Evolutionary conservation across 1,140 invertebrate species (phyloP), one percentile per base, ranked within the genome.

Genomic region (Drosophila bocqueti): DNA sequence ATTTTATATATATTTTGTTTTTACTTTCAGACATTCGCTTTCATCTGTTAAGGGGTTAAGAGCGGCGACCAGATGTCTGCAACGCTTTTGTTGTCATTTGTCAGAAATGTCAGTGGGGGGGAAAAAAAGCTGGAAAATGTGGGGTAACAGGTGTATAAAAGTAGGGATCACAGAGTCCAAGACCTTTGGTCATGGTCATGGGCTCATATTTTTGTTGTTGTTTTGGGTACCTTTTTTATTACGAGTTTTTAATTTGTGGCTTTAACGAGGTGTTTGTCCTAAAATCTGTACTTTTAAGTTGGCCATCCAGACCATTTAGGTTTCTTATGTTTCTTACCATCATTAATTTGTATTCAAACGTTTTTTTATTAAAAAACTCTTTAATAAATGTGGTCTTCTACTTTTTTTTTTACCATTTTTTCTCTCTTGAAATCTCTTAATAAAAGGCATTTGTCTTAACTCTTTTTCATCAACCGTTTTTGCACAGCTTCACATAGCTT

Each of bases 31-130:
- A 36, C 63, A 63, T 83, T 83, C 63, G 81, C 81, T 83, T 83
- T 83, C 81, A 52, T 83, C 38, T 74, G 50, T 26, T 31, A 43
- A 46, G 57, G 52, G 63, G 63, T 26, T 45, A 67, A 36, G 57
- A 45, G 43, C 38, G 59, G 65, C 58, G 76, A 45, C 66, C 76
- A 79, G 59, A 71, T 58, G 66, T 82, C 78, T 81, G 72, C 45
- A 66, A 78, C 64, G 76, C 74, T 63, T 75, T 74, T 71, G 46
- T 57, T 50, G 63, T 77, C 68, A 83, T 83, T 83, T 67, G 81
- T 83, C 81, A 83, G 66, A 78, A 78, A 46, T 76, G 74, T 69
- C 74, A 62, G 16, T 0, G 11, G 43, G 18, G 18, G 21, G 5
- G 6, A 21, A 24, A 47, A 16, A 47, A 15, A 34, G 34, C 49